phyloP scores from a whole-genome alignment of 2,797 vertebrate genomes.

The Acanthurus lineatus region DNA sequence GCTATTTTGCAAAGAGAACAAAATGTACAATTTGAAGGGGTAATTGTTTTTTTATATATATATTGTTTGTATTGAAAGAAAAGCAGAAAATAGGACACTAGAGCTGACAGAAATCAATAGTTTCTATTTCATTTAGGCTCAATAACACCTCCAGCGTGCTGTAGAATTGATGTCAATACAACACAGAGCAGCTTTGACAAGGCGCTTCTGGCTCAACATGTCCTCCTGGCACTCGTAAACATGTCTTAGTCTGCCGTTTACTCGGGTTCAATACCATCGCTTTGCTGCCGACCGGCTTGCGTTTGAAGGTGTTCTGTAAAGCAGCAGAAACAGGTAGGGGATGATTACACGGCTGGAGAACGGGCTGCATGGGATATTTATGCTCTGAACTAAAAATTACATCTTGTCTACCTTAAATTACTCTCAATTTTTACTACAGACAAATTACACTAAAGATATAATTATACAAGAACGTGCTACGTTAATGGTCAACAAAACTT shows the following conservation, averaged over 20 bases:
- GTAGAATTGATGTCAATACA: slow-evolving; percentile 14
- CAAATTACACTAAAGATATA: too few relatives aligned
- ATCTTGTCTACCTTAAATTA: too few relatives aligned
- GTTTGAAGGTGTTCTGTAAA: background rate
- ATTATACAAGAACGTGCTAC: background rate
- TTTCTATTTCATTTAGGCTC: slow-evolving; percentile 29
- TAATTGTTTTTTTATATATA: background rate
- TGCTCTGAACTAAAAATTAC: too few relatives aligned
- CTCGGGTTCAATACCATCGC: background rate
- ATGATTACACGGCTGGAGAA: too few relatives aligned
- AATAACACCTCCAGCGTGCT: slow-evolving; percentile 28
- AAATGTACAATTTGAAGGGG: background rate
- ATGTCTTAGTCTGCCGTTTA: slow-evolving; percentile 6
- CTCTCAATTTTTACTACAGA: too few relatives aligned
- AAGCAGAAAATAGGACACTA: background rate
- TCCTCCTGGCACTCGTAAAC: slow-evolving; percentile 18
- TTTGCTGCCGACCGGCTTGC: background rate
- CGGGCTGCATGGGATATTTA: too few relatives aligned
- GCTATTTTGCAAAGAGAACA: background rate
- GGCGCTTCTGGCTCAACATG: slow-evolving; percentile 2
- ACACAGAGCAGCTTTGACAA: slow-evolving; percentile 24
- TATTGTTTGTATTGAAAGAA: background rate
- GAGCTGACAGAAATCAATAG: slow-evolving; percentile 26
- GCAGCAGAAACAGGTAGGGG: too few relatives aligned
- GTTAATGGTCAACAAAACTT: slow-evolving; percentile 15